Conservation (phyloP, 2,113 vertebrate genomes). For the Pelodiscus sinensis region DNA sequence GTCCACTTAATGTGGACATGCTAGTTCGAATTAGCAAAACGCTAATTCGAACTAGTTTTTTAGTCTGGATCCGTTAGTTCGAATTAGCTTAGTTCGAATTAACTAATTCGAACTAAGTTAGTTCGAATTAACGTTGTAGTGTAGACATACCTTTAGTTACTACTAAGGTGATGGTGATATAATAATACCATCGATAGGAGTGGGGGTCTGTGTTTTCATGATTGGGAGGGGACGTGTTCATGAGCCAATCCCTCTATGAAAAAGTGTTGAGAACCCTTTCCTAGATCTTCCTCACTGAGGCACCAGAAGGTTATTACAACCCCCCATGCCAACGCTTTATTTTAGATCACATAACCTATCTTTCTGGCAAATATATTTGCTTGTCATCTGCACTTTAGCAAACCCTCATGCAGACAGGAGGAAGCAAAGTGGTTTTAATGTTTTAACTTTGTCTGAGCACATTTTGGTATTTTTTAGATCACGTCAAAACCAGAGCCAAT, state of each 20-base stretch:
- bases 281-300: conserved; percentile 16
- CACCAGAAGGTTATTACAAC: conserved; percentile 10
- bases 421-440: conserved; percentile 35
- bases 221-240: neutral
- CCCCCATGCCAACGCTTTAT: conserved; percentile 29
- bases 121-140: too few relatives aligned
- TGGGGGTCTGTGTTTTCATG: neutral
- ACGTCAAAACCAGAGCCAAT: conserved; percentile 37
- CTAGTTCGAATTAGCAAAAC: too few relatives aligned
- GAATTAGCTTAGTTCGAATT: too few relatives aligned
- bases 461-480: neutral
- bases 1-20: too few relatives aligned
- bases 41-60: too few relatives aligned
- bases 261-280: neutral
- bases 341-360: conserved; percentile 25
- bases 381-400: conserved; percentile 61
- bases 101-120: too few relatives aligned
- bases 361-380: conserved; percentile 53
- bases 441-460: conserved; percentile 52
- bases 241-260: neutral
- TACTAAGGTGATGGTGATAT: neutral
- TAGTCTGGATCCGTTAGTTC: too few relatives aligned
- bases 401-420: conserved; percentile 26
- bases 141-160: neutral
- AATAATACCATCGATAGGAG: neutral